phyloP scores from a whole-genome alignment of 1,140 invertebrate species.

The Nylanderia fulva region DNA sequence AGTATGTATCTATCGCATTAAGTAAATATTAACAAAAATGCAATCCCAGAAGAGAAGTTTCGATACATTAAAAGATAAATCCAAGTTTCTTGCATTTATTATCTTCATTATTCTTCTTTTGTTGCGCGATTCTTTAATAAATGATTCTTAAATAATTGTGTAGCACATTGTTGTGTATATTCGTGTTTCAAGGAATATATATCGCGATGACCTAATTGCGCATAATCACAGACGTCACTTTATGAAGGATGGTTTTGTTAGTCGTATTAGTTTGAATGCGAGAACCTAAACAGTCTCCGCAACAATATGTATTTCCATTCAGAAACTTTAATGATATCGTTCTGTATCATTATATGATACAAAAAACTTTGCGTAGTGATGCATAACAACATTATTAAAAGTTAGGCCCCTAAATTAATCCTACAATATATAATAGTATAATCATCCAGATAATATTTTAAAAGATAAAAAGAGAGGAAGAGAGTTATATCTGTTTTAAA shows the following conservation, averaged over 20 bases:
- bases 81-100: neutral
- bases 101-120: too few species aligned
- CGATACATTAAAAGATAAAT: conserved; percentile 4
- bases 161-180: neutral
- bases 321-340: too few species aligned
- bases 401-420: too few species aligned
- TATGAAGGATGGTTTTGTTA: conserved; percentile 3
- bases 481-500: conserved; percentile 14
- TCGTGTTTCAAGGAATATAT: neutral
- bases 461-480: too few species aligned
- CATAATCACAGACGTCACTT: conserved; percentile 33
- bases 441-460: neutral
- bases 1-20: neutral
- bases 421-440: neutral
- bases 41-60: neutral
- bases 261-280: conserved; percentile 4
- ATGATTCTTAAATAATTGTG: neutral
- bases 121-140: too few species aligned
- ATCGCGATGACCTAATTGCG: conserved; percentile 18
- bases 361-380: too few species aligned
- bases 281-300: conserved; percentile 10
- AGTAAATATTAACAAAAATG: neutral
- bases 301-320: neutral
- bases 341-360: too few species aligned
- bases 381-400: too few species aligned